These are phyloP conservation scores for Fissipunctia ypsillon DNA, from an alignment of 2,888 invertebrate genomes.

Conservation along the genomic window DNA sequence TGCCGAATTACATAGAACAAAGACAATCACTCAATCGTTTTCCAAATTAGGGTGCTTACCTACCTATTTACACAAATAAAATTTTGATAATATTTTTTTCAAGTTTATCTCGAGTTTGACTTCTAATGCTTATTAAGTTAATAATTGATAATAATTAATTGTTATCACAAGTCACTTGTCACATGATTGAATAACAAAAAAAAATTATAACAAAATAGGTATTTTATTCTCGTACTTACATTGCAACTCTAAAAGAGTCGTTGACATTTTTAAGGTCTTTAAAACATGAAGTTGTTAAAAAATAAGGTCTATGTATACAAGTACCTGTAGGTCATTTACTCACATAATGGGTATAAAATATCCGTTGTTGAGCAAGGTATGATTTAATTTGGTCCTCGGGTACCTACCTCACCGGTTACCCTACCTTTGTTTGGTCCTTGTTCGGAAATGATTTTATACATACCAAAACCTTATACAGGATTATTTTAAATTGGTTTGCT, in stretches of 20 bases:
- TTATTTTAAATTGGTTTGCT: no score
- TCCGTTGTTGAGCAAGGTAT: conserved; percentile 13
- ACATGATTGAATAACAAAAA: neutral
- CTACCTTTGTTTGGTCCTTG: neutral
- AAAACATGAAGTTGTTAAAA: conserved; percentile 11
- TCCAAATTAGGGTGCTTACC: no score
- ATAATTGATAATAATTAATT: conserved; percentile 15
- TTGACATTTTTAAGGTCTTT: conserved; percentile 15
- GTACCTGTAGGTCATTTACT: conserved; percentile 1
- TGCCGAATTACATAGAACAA: no score
- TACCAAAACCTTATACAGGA: no score
- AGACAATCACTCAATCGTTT: no score
- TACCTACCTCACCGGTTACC: no score
- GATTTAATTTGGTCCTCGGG: neutral
- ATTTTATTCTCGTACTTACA: neutral
- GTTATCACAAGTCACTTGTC: neutral
- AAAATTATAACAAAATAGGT: neutral
- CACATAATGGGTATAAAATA: neutral
- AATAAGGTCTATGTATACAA: neutral
- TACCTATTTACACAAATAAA: no score
- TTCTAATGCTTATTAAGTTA: conserved; percentile 3
- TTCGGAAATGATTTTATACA: neutral
- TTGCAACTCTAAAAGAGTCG: conserved; percentile 10
- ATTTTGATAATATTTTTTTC: conserved; percentile 4
- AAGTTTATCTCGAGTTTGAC: conserved; percentile 31